phyloP scores from a whole-genome alignment of 2,888 invertebrate genomes.

The Dilophus febrilis region DNA sequence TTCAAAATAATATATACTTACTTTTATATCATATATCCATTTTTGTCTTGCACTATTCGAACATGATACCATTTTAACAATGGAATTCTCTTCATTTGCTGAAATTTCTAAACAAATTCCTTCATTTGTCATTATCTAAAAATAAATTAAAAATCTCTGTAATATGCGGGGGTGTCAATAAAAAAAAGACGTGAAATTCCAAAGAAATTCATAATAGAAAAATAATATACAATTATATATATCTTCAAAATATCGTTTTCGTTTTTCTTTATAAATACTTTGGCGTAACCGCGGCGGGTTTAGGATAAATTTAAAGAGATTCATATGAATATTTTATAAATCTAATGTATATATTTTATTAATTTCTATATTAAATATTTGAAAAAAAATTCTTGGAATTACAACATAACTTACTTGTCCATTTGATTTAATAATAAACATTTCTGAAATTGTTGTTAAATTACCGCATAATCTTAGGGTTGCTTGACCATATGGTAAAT shows the following conservation, averaged over 20 bases:
- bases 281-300: no score
- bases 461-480: slow-evolving; percentile 8
- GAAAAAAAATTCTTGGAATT: neutral
- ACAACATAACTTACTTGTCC: slow-evolving; percentile 26
- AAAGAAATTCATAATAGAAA: no score
- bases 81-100: slow-evolving; percentile 15
- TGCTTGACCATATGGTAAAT: slow-evolving; percentile 7
- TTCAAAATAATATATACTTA: neutral
- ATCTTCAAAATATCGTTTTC: no score
- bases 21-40: slow-evolving; percentile 19
- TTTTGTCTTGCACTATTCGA: slow-evolving; percentile 18
- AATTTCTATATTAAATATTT: neutral
- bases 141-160: neutral
- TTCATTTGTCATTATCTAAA: slow-evolving; percentile 64
- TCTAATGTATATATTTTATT: neutral
- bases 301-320: neutral
- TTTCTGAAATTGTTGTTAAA: slow-evolving; percentile 36
- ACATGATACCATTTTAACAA: slow-evolving; percentile 24
- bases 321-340: neutral
- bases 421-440: slow-evolving; percentile 48
- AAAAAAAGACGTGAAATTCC: no score
- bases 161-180: no score
- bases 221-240: no score
- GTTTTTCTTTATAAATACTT: no score
- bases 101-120: slow-evolving; percentile 57